Percentiles rank a stretch among this genome's conserved stretches.
Evolutionary conservation across 2,113 vertebrate genomes (phyloP).

Genomic region (Esox niger): DNA sequence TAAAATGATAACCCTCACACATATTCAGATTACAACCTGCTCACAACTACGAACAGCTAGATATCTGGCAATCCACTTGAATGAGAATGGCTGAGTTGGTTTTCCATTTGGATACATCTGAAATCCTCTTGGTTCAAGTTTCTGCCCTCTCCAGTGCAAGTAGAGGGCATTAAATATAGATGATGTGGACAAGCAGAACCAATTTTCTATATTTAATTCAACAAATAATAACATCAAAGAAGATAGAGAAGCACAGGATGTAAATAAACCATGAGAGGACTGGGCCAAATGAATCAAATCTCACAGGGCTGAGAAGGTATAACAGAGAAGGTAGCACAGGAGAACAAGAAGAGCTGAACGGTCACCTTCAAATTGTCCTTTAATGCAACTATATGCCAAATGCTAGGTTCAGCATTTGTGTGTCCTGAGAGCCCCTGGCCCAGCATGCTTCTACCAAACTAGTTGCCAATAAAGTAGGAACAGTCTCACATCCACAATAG

Average conservation of each 20-base stretch:
- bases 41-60: too few species aligned
- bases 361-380: slow-evolving; percentile 3
- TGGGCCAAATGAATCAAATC: slow-evolving; percentile 37
- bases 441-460: too few species aligned
- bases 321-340: slow-evolving; percentile 14
- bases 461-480: too few species aligned
- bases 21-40: too few species aligned
- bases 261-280: slow-evolving; percentile 62
- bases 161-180: slow-evolving; percentile 54
- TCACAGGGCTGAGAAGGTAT: background rate
- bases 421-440: too few species aligned
- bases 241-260: slow-evolving; percentile 23
- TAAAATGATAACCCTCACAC: too few species aligned
- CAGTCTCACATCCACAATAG: too few species aligned
- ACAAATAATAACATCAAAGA: slow-evolving; percentile 62
- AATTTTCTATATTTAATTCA: slow-evolving; percentile 63
- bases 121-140: slow-evolving; percentile 40
- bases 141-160: slow-evolving; percentile 37
- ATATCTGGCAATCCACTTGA: too few species aligned
- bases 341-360: background rate
- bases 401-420: too few species aligned
- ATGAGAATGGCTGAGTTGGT: too few species aligned
- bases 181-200: slow-evolving; percentile 45
- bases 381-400: too few species aligned
- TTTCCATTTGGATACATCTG: slow-evolving; percentile 18